These are phyloP conservation scores for Channallabes apus DNA, from an alignment of 2,797 vertebrate genomes.

Conservation along the genomic window DNA sequence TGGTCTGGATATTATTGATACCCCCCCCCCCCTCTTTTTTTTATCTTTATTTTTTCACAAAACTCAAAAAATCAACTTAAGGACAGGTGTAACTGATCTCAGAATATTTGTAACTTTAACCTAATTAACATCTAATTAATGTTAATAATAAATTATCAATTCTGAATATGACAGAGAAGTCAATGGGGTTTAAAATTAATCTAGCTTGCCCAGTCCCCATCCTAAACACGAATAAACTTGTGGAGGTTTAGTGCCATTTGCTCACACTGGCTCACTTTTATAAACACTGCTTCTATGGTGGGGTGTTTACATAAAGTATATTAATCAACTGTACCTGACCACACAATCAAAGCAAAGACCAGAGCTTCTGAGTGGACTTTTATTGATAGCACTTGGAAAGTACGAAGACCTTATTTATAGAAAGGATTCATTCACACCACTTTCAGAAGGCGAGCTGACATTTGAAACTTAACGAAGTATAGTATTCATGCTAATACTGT, in stretches of 20 bases:
- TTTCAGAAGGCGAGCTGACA: not conserved
- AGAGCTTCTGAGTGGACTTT: not conserved
- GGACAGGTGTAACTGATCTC: not conserved
- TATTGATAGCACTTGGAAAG: not conserved
- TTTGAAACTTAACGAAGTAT: constrained; percentile 11
- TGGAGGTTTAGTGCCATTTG: too few relatives aligned
- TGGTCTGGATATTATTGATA: not conserved
- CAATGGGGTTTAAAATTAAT: not conserved
- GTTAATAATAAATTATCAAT: not conserved
- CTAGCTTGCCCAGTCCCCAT: not conserved
- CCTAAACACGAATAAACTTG: not conserved
- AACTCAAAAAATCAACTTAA: not conserved
- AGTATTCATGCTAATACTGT: not conserved
- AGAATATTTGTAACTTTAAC: too few relatives aligned
- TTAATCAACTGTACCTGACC: too few relatives aligned
- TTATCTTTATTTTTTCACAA: too few relatives aligned
- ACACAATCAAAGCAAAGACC: not conserved
- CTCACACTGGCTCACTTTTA: too few relatives aligned
- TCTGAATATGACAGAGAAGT: not conserved
- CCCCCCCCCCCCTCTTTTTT: too few relatives aligned
- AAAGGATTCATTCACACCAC: not conserved
- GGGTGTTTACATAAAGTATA: too few relatives aligned
- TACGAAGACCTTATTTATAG: not conserved
- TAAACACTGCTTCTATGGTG: too few relatives aligned
- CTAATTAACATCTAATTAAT: not conserved